These are phyloP conservation scores for Drosophila busckii DNA, from an alignment of 1,140 invertebrate genomes.

Conservation along the genomic window DNA sequence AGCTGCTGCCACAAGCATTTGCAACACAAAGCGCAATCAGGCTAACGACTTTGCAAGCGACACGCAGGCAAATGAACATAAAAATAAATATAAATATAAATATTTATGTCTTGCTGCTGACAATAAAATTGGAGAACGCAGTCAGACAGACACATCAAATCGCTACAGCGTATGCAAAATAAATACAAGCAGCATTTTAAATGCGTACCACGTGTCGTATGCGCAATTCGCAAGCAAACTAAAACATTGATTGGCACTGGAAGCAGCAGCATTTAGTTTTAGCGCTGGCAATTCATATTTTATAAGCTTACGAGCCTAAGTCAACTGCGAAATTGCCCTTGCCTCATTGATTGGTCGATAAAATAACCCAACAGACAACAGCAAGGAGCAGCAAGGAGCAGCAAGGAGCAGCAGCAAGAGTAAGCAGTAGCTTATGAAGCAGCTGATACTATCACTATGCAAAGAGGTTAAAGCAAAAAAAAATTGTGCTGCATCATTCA, in stretches of 20 bases:
- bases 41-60: not conserved
- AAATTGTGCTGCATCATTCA: constrained; percentile 59
- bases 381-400: constrained; percentile 12
- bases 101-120: constrained; percentile 42
- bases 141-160: constrained; percentile 7
- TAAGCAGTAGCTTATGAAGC: too few relatives aligned
- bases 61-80: not conserved
- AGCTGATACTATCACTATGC: too few relatives aligned
- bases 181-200: constrained; percentile 10
- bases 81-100: constrained; percentile 35
- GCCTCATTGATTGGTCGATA: constrained; percentile 44
- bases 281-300: constrained; percentile 67
- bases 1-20: too few relatives aligned
- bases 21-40: too few relatives aligned
- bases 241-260: constrained; percentile 15
- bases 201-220: constrained; percentile 40
- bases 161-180: constrained; percentile 4
- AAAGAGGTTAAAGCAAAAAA: too few relatives aligned
- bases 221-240: constrained; percentile 7
- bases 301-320: constrained; percentile 61
- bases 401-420: too few relatives aligned
- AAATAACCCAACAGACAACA: constrained; percentile 21
- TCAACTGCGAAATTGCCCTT: constrained; percentile 62
- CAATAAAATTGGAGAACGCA: constrained; percentile 37
- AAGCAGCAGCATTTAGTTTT: too few relatives aligned